Evolutionary conservation across 2,113 vertebrate genomes (phyloP).

Genomic region (Erythrocercus mccallii): DNA sequence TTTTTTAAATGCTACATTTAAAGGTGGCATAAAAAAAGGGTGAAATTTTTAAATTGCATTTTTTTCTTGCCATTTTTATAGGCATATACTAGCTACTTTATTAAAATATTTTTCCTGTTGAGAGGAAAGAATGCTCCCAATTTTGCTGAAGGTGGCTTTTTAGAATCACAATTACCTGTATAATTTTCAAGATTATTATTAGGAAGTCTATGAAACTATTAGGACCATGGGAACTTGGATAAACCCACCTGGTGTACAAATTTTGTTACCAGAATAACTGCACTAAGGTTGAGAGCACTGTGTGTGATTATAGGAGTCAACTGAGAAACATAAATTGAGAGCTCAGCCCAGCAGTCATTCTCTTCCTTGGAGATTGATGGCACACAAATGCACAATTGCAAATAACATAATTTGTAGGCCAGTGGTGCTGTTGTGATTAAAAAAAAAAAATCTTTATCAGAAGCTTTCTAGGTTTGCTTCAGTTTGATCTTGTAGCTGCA

Average conservation of each 20-base stretch:
- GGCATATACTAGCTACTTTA: background rate
- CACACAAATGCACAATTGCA: background rate
- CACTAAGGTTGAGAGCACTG: background rate
- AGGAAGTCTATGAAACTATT: background rate
- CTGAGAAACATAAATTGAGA: conserved; percentile 48
- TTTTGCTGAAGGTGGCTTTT: conserved; percentile 9
- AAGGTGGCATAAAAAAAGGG: background rate
- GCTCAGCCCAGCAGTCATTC: background rate
- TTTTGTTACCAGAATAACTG: conserved; percentile 17
- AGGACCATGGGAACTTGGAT: conserved; percentile 12
- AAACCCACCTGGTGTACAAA: conserved; percentile 23
- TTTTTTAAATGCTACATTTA: background rate
- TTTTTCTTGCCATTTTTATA: background rate
- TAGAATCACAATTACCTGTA: background rate
- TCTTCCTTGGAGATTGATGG: conserved; percentile 32
- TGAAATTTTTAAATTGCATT: background rate
- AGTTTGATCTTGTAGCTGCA: background rate
- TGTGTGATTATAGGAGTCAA: conserved; percentile 26
- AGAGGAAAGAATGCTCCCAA: background rate
- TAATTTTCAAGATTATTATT: conserved; percentile 27
- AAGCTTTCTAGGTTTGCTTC: background rate
- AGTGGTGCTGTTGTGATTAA: background rate
- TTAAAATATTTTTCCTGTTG: background rate
- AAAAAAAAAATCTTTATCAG: background rate
- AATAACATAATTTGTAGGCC: conserved; percentile 5